A percentile compares a stretch with the other conserved stretches of the same genome.
Conservation (phyloP, 2,797 vertebrate species). For the Pipistrellus pipistrellus region DNA sequence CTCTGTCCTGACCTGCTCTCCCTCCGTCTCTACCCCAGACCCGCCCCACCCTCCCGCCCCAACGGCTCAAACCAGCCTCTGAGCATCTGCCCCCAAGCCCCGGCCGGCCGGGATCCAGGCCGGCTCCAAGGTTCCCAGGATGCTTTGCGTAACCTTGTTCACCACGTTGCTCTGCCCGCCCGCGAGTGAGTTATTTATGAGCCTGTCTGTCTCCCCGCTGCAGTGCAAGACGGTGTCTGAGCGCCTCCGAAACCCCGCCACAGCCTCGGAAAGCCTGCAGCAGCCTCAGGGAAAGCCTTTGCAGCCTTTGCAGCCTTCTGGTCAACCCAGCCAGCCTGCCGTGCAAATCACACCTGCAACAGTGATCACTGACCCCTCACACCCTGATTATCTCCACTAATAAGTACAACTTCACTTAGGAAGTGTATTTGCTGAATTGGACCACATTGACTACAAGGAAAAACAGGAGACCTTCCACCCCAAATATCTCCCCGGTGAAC, state of each 20-base stretch:
- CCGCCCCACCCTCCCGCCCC: background rate
- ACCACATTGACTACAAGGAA: background rate
- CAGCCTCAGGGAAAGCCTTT: background rate
- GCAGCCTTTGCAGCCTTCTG: background rate
- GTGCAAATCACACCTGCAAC: background rate
- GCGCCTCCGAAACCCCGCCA: background rate
- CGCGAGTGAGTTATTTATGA: conserved; percentile 61
- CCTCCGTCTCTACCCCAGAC: background rate
- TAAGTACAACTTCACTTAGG: background rate
- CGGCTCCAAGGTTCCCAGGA: background rate
- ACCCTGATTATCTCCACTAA: background rate
- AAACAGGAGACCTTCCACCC: background rate
- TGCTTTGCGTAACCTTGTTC: conserved; percentile 30
- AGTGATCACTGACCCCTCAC: background rate
- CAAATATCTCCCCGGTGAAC: background rate
- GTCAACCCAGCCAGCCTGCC: background rate
- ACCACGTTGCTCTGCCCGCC: background rate
- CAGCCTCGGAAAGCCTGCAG: background rate
- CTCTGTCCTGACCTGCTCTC: background rate
- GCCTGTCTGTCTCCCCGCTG: conserved; percentile 24
- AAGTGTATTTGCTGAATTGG: background rate
- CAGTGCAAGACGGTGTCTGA: background rate
- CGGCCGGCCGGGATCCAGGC: background rate
- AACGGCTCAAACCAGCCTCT: background rate
- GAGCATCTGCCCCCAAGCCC: background rate